phyloP scores from a whole-genome alignment of 2,888 invertebrate species.

The Meiosimyza platycephala region DNA sequence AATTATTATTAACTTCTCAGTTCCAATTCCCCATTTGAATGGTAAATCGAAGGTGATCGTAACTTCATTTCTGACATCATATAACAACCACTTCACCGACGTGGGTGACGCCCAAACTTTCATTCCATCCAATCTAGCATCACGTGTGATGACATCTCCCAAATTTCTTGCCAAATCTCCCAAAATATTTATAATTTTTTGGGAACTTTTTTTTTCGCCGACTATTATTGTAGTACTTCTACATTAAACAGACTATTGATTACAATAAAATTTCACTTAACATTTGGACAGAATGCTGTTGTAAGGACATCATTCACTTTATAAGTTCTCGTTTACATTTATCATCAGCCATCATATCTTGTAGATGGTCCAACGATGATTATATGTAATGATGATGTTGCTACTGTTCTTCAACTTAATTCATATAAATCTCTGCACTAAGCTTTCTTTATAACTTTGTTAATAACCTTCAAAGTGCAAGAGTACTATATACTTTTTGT shows the following conservation, averaged over 20 bases:
- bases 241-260: not conserved
- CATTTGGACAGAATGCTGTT: not conserved
- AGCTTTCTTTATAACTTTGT: conserved; percentile 32
- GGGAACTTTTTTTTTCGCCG: too few species aligned
- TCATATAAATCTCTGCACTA: conserved; percentile 15
- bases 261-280: conserved; percentile 25
- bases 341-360: not conserved
- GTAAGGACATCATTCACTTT: not conserved
- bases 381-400: not conserved
- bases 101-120: too few species aligned
- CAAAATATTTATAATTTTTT: too few species aligned
- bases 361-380: too few species aligned
- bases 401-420: conserved; percentile 2
- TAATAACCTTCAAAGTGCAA: conserved; percentile 14
- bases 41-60: too few species aligned
- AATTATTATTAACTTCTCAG: too few species aligned
- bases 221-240: not conserved
- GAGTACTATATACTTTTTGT: not conserved
- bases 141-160: too few species aligned
- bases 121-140: too few species aligned
- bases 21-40: too few species aligned
- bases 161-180: too few species aligned
- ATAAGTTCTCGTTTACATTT: not conserved
- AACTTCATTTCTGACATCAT: too few species aligned
- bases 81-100: too few species aligned